These are phyloP conservation scores for Vireo altiloquus DNA, from an alignment of 2,113 vertebrate species.

Conservation along the genomic window DNA sequence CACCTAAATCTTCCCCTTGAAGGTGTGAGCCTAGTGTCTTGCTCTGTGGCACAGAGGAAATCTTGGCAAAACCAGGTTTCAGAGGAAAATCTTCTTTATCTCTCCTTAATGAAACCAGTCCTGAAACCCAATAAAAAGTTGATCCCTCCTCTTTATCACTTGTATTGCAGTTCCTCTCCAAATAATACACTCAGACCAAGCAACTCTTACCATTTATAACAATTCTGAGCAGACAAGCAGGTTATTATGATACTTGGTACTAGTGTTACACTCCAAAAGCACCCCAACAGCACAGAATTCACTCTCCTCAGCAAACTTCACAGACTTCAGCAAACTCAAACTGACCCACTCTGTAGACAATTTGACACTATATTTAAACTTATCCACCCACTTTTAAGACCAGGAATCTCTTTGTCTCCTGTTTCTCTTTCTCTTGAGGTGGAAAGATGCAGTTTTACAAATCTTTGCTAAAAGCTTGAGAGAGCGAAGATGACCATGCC, in stretches of 20 bases:
- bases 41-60: background rate
- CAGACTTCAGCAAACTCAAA: background rate
- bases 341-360: background rate
- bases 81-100: slow-evolving; percentile 15
- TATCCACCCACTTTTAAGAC: background rate
- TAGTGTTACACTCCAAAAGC: background rate
- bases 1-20: background rate
- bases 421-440: background rate
- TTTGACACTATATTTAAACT: background rate
- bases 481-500: background rate
- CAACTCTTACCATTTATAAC: background rate
- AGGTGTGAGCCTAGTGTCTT: background rate
- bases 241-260: background rate
- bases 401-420: background rate
- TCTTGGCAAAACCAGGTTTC: background rate
- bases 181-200: background rate
- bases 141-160: background rate
- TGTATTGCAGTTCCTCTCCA: background rate
- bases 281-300: background rate
- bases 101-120: slow-evolving; percentile 24
- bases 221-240: background rate
- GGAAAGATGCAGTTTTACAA: background rate
- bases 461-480: background rate
- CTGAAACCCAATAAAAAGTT: slow-evolving; percentile 14
- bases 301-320: background rate